Conservation (phyloP, 1,140 invertebrate genomes). For the Oppia nitens region DNA sequence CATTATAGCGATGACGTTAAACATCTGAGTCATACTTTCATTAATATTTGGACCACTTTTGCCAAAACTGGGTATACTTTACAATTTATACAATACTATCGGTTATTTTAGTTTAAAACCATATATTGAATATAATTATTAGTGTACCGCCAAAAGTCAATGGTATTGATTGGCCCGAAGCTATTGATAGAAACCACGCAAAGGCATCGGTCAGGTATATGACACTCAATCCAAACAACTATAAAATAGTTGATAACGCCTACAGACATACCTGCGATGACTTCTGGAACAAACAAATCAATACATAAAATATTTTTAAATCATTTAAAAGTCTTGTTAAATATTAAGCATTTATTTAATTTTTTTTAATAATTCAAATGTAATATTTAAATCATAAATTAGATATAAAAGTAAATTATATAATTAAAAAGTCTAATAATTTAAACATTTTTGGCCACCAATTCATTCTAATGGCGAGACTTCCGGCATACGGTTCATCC, state of each 20-base stretch:
- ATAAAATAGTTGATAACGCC: neutral
- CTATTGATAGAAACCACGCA: neutral
- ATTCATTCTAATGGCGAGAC: neutral
- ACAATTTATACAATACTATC: no score
- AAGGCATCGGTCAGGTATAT: neutral
- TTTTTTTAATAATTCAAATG: neutral
- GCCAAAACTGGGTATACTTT: neutral
- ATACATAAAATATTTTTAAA: no score
- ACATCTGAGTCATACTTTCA: neutral
- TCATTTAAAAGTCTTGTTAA: neutral
- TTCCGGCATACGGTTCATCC: conserved; percentile 3
- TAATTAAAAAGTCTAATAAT: neutral
- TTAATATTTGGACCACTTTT: conserved; percentile 3
- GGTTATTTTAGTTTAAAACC: neutral
- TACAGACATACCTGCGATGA: neutral
- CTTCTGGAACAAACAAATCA: neutral
- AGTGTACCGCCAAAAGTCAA: neutral
- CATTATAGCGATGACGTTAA: neutral
- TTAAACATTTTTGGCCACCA: neutral
- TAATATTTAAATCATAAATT: neutral
- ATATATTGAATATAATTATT: neutral
- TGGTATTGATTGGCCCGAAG: conserved; percentile 1
- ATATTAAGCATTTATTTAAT: neutral
- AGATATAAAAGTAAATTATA: neutral
- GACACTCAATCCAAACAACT: neutral